Conservation (phyloP, 2,113 vertebrate genomes). For the Solenodon paradoxus region DNA sequence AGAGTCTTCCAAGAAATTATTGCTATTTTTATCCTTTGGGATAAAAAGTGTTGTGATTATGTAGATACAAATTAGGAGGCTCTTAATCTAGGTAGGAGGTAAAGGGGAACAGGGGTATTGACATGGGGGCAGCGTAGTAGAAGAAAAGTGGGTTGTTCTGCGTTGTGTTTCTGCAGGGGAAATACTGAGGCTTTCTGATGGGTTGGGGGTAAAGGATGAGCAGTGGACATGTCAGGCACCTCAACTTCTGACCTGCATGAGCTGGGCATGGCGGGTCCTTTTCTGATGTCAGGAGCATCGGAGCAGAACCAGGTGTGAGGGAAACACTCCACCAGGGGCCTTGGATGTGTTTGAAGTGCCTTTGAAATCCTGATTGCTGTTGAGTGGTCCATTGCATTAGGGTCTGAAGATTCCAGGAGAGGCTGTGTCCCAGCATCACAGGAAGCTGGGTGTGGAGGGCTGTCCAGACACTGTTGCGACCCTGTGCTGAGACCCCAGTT, state of each 20-base stretch:
- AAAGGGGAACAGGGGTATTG: too few species aligned
- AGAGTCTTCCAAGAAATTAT: neutral
- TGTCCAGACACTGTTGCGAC: neutral
- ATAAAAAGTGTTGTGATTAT: neutral
- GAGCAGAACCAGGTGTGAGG: neutral
- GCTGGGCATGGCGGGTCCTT: neutral
- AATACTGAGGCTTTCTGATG: neutral
- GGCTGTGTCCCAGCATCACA: neutral
- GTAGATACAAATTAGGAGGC: neutral
- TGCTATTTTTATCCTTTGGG: neutral
- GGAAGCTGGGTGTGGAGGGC: neutral
- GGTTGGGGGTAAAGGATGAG: neutral
- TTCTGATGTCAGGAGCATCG: neutral
- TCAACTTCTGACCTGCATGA: neutral
- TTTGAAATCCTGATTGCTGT: neutral
- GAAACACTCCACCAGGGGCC: neutral
- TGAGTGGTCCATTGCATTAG: neutral
- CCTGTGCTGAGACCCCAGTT: neutral
- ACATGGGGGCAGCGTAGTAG: accelerated
- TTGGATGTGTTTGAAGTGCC: neutral
- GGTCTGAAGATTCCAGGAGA: neutral
- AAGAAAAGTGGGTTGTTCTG: neutral
- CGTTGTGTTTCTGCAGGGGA: neutral
- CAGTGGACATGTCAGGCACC: neutral
- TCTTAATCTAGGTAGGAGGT: neutral